Conservation (phyloP, 2,888 invertebrate species). For the Taphrorychus bicolor region DNA sequence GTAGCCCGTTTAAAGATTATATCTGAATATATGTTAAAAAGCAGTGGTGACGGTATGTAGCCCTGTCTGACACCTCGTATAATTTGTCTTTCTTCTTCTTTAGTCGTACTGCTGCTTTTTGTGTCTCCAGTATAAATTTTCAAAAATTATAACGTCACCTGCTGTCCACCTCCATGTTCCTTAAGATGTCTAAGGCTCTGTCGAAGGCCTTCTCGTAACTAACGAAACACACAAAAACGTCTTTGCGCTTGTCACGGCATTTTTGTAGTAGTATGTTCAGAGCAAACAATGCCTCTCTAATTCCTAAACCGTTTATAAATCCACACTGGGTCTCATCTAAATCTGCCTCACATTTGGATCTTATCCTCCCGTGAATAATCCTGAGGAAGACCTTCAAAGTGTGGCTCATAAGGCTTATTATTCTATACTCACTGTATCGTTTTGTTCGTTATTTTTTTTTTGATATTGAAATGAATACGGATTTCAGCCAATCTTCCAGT, state of each 20-base stretch:
- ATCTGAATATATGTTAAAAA: too few relatives aligned
- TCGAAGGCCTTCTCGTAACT: slow-evolving; percentile 9
- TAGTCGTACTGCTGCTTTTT: neutral
- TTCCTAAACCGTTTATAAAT: too few relatives aligned
- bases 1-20: too few relatives aligned
- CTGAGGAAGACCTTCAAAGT: too few relatives aligned
- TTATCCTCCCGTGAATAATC: too few relatives aligned
- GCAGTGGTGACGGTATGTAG: slow-evolving; percentile 5
- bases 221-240: too few relatives aligned
- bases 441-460: slow-evolving; percentile 16
- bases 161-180: slow-evolving; percentile 6
- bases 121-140: slow-evolving; percentile 15
- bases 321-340: too few relatives aligned
- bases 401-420: neutral
- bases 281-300: too few relatives aligned
- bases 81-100: neutral
- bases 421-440: neutral
- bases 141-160: slow-evolving; percentile 9
- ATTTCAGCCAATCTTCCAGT: neutral
- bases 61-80: slow-evolving; percentile 12
- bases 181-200: slow-evolving; percentile 5
- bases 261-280: too few relatives aligned
- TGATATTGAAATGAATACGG: neutral
- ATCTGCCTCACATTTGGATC: too few relatives aligned
- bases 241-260: too few relatives aligned